Base-by-base conservation (phyloP, 2,113 vertebrate genomes). In the Xiphophorus couchianus region DNA sequence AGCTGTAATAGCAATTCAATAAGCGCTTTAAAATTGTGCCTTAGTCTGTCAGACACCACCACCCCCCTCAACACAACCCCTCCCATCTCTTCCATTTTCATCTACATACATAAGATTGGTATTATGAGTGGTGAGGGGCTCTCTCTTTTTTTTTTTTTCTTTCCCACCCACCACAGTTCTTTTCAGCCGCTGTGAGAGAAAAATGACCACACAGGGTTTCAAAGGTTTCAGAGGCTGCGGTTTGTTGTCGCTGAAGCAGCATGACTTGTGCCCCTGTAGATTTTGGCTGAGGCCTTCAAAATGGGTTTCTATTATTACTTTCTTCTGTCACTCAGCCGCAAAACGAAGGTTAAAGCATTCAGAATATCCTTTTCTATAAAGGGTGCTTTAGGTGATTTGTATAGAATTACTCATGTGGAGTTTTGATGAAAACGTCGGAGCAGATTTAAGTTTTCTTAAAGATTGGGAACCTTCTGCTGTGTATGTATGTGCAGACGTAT, bases 1-100 rank as follows among this genome's bases (percentile, higher is more conserved):
- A 90, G 89, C 91, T 91, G 92, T 92, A 94, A 93, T 91, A 88
- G 92, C 90, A 85, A 92, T 93, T 93, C 89, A 92, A 89, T 93
- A 93, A 92, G 90, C 78, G 86, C 92, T 92, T 92, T 91, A 92
- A 92, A 91, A 89, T 90, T 83, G 91, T 88, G 89, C 87, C 89
- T 92, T 83, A 88, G 90, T 90, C 84, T 37, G 86, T 85, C 84
- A 86, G 82, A 84, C 83, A 80, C 78, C 80, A 81, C 19, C 83
- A 80, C 78, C 80, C 83, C 19, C 68, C 51, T 15, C 62, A 15
- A 17, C 75, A 17, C 73, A 73, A 76, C 83, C 86, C 86, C 81
- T 80, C 85, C 81, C 68, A 73, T 64, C 80, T 77, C 83, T 87
- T 83, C 87, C 89, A 86, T 89, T 93, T 88, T 87, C 75, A 76